Conservation (phyloP, 2,888 invertebrate genomes). For the Proisotoma minuta region DNA sequence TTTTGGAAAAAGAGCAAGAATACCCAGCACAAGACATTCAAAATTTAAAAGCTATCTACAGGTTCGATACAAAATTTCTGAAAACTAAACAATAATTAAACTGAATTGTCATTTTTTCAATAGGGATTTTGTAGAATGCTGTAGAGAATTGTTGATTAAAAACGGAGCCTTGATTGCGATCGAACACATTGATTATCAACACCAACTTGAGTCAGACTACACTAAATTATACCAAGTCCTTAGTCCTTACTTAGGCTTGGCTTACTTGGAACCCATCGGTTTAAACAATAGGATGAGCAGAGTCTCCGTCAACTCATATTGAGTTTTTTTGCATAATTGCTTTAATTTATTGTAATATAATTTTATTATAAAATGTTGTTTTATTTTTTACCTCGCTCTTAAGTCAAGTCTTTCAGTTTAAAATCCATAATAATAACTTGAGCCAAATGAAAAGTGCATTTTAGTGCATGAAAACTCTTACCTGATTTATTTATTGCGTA, state of each 20-base stretch:
- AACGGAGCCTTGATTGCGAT: slow-evolving; percentile 45
- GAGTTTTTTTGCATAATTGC: not conserved
- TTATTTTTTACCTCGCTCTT: no score
- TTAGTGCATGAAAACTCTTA: no score
- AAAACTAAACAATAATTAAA: not conserved
- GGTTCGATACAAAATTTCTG: no score
- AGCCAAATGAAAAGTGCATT: no score
- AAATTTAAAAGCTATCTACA: slow-evolving; percentile 10
- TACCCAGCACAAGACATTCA: slow-evolving; percentile 30
- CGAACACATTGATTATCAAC: slow-evolving; percentile 46
- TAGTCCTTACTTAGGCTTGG: slow-evolving; percentile 41
- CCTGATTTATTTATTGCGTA: no score
- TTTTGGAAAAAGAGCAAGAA: slow-evolving; percentile 46
- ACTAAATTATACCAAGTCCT: slow-evolving; percentile 41
- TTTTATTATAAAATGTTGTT: no score
- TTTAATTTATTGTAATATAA: not conserved
- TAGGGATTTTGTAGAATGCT: slow-evolving; percentile 48
- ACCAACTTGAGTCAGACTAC: slow-evolving; percentile 45
- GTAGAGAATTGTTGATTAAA: slow-evolving; percentile 45
- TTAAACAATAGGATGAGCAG: slow-evolving; percentile 46
- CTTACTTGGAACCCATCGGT: slow-evolving; percentile 24
- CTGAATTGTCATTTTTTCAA: slow-evolving; percentile 16
- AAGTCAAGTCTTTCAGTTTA: no score
- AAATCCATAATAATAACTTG: no score
- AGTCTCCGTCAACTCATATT: slow-evolving; percentile 44